These are phyloP conservation scores for Sebastes steindachneri DNA, from an alignment of 2,797 vertebrate genomes.

Conservation along the genomic window DNA sequence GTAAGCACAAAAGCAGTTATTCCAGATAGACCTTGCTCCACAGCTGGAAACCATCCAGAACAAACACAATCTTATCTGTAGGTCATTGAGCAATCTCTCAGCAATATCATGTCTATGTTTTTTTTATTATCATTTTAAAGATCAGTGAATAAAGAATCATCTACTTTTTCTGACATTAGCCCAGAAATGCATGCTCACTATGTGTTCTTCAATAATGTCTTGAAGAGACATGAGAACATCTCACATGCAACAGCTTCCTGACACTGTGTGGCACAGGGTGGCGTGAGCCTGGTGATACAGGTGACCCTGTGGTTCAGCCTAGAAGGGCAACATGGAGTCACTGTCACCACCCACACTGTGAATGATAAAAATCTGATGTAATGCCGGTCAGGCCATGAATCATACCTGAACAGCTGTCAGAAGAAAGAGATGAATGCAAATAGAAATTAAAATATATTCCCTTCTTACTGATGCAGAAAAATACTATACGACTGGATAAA, in stretches of 20 bases:
- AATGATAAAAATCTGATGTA: constrained; percentile 31
- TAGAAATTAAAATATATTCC: background rate
- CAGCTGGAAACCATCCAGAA: constrained; percentile 8
- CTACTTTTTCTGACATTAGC: background rate
- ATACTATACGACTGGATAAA: background rate
- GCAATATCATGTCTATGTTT: background rate
- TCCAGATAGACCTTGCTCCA: constrained; percentile 7
- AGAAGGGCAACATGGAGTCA: constrained; percentile 14
- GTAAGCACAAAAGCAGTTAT: background rate
- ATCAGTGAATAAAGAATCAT: background rate
- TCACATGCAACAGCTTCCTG: background rate
- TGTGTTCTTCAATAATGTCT: background rate
- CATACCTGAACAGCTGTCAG: background rate
- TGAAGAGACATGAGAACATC: constrained; percentile 14
- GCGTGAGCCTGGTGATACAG: constrained; percentile 20
- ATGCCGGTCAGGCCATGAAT: background rate
- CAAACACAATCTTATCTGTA: constrained; percentile 20
- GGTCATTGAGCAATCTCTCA: background rate
- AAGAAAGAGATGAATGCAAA: background rate
- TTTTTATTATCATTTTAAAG: background rate
- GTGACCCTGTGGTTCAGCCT: constrained; percentile 28
- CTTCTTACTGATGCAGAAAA: background rate
- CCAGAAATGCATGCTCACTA: background rate
- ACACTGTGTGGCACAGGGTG: background rate
- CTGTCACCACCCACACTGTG: constrained; percentile 19